These are phyloP conservation scores for Bombylius discolor DNA, from an alignment of 2,888 invertebrate species.

Conservation along the genomic window DNA sequence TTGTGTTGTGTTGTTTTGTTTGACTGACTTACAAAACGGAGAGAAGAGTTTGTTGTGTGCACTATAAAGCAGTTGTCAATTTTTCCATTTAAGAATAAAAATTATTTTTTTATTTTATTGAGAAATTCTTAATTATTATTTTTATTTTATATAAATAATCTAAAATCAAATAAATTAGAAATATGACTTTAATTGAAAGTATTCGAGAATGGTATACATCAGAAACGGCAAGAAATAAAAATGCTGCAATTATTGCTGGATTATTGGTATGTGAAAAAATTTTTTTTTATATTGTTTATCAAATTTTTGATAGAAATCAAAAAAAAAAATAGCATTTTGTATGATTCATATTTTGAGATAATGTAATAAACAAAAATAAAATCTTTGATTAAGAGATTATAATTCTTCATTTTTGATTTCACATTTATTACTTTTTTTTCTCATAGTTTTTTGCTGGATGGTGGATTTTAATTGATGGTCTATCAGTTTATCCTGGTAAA, in stretches of 20 bases:
- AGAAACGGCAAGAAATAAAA: slow-evolving; percentile 72
- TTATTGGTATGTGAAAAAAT: slow-evolving; percentile 54
- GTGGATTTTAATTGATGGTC: slow-evolving; percentile 97
- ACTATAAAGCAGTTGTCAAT: too few species aligned
- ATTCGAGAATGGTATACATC: slow-evolving; percentile 71
- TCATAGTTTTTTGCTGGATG: slow-evolving; percentile 87
- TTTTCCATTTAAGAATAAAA: too few species aligned
- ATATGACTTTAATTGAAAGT: slow-evolving; percentile 60
- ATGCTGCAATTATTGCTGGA: slow-evolving; percentile 76
- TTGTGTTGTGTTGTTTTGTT: too few species aligned
- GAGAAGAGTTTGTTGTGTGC: too few species aligned
- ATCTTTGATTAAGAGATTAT: slow-evolving; percentile 1
- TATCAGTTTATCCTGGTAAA: slow-evolving; percentile 60
- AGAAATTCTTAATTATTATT: too few species aligned
- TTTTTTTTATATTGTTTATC: background rate
- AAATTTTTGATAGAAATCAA: too few species aligned
- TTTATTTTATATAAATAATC: too few species aligned
- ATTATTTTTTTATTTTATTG: too few species aligned
- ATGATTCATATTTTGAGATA: too few species aligned
- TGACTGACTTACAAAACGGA: too few species aligned
- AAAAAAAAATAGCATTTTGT: too few species aligned
- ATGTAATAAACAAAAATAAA: background rate
- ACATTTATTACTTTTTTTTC: slow-evolving; percentile 9
- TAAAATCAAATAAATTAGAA: slow-evolving; percentile 1
- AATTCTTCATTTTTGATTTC: too few species aligned